Conservation (phyloP, 1,140 invertebrate species). For the Dolichoris vasculosae region DNA sequence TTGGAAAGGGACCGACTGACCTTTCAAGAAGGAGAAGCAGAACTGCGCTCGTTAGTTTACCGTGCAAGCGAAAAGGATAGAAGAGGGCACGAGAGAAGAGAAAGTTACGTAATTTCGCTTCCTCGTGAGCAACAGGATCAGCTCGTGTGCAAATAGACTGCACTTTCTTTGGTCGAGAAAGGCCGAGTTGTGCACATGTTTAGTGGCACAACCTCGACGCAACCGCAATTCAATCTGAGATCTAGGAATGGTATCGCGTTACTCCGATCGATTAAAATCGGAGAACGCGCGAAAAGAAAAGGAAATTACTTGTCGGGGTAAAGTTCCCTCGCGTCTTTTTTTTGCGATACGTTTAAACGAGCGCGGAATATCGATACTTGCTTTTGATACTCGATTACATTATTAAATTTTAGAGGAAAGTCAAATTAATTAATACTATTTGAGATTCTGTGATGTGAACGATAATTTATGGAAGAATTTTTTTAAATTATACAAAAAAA, state of each 20-base stretch:
- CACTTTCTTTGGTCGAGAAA: background rate
- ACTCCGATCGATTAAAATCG: background rate
- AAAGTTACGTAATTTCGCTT: conserved; percentile 19
- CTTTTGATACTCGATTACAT: too few relatives aligned
- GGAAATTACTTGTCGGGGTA: background rate
- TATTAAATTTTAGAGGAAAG: too few relatives aligned
- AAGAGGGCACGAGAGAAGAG: background rate
- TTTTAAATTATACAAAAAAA: too few relatives aligned
- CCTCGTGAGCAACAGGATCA: background rate
- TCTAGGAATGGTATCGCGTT: background rate
- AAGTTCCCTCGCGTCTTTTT: background rate
- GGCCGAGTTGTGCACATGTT: background rate
- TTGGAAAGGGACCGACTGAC: background rate
- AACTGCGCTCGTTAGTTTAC: background rate
- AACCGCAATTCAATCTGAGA: background rate
- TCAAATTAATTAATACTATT: too few relatives aligned
- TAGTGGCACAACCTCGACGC: background rate
- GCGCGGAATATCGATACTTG: too few relatives aligned
- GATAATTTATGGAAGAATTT: too few relatives aligned
- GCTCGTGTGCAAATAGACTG: background rate
- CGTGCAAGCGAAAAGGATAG: background rate
- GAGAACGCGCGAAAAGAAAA: background rate
- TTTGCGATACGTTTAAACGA: background rate
- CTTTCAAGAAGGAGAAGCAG: background rate
- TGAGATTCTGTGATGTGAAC: too few relatives aligned